Evolutionary conservation across 2,888 invertebrate genomes (phyloP), one percentile per base, ranked within the genome.

Genomic region (Sinodicranocentrus sp.): DNA sequence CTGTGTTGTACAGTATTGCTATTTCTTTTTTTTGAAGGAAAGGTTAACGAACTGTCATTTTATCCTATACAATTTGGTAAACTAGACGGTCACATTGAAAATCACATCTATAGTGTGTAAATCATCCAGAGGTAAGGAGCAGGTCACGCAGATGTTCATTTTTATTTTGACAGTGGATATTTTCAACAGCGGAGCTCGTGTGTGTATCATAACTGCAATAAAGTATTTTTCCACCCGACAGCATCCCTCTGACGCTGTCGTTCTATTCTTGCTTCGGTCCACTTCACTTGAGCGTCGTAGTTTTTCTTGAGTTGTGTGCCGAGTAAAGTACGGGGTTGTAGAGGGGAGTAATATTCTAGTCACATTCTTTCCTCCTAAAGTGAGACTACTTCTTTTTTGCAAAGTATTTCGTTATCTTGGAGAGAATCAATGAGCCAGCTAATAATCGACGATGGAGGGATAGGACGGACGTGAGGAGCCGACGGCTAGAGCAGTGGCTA

Each of bases 21-120:
- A 67, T 67, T 67, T 33, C 25, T 26, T 6, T 25, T 52, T n/a
- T 21, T 33, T 23, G 33, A 71, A n/a, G 19, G 54, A 33, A 80
- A 68, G 80, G 73, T 73, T 80, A 73, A 80, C 73, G 80, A 80
- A 80, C 80, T 48, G 33, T 59, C 43, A 48, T 33, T 76, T 44
- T 75, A 17, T 21, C 2, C 3, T 10, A 13, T 59, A 23, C 59
- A 25, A 15, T 26, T 23, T 59, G n/a, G 21, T 25, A 59, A 59
- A 25, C 21, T 23, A 10, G 2, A 33, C 33, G 33, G 33, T 33
- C 33, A n/a, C n/a, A n/a, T n/a, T 10, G 33, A 33, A 33, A 33
- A n/a, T n/a, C n/a, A n/a, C 33, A 6, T 33, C 10, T 33, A 6
- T 33, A 10, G 3, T 10, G 33, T 33, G 5, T 48, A 48, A n/a